Conservation (phyloP, 1,140 invertebrate species). For the Amyelois transitella region DNA sequence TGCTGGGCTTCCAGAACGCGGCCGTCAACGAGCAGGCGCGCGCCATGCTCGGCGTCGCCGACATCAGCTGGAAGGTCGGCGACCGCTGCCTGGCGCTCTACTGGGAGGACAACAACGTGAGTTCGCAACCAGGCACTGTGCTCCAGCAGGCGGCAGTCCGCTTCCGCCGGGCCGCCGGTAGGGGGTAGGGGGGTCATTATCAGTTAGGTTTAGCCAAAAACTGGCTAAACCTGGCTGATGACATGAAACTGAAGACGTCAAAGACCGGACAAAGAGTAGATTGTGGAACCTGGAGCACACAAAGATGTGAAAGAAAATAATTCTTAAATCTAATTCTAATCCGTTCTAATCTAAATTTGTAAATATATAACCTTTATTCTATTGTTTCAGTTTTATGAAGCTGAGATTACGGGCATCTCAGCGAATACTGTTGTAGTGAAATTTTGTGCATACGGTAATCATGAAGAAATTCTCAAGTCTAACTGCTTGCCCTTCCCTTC, state of each 20-base stretch:
- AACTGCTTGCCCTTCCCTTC: slow-evolving; percentile 81
- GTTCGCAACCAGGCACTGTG: too few relatives aligned
- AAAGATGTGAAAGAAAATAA: too few relatives aligned
- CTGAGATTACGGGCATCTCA: slow-evolving; percentile 85
- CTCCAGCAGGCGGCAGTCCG: too few relatives aligned
- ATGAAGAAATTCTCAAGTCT: slow-evolving; percentile 88
- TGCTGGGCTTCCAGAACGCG: slow-evolving; percentile 77
- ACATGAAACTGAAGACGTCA: too few relatives aligned
- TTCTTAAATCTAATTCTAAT: too few relatives aligned
- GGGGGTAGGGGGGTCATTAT: too few relatives aligned
- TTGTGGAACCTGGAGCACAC: too few relatives aligned
- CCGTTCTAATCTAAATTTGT: neutral
- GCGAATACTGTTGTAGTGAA: slow-evolving; percentile 87
- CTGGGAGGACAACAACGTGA: slow-evolving; percentile 92
- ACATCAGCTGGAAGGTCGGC: slow-evolving; percentile 82
- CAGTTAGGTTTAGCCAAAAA: too few relatives aligned
- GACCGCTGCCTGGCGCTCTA: slow-evolving; percentile 91
- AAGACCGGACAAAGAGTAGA: too few relatives aligned
- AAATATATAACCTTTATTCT: slow-evolving; percentile 5
- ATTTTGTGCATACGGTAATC: slow-evolving; percentile 91
- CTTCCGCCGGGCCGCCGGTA: too few relatives aligned
- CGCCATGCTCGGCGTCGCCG: slow-evolving; percentile 67
- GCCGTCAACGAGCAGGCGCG: slow-evolving; percentile 77
- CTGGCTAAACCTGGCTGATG: too few relatives aligned
- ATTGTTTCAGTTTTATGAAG: slow-evolving; percentile 86